A percentile compares a stretch with the other conserved stretches of the same genome.
Evolutionary conservation across 2,888 invertebrate genomes (phyloP).

Genomic region (Frankliniella fusca): DNA sequence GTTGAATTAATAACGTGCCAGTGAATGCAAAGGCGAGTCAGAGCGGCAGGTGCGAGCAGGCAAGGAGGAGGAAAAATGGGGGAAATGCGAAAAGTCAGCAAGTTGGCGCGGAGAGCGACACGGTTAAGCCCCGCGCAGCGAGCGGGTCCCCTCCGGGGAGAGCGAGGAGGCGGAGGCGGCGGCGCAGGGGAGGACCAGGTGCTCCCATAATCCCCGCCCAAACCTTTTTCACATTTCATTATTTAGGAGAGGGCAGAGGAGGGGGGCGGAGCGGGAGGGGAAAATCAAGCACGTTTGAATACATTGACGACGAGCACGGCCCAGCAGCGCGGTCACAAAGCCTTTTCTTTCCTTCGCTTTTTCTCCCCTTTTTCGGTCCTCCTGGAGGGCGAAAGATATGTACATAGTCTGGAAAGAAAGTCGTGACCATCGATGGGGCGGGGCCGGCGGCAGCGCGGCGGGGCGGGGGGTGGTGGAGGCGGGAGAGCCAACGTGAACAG

Average conservation of each 20-base stretch:
- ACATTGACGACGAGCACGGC: background rate
- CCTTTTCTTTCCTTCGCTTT: too few relatives aligned
- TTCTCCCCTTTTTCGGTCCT: too few relatives aligned
- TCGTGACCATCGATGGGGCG: too few relatives aligned
- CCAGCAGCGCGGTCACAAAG: too few relatives aligned
- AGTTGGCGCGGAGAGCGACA: background rate
- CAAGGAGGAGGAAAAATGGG: background rate
- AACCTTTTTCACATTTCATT: background rate
- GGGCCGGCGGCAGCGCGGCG: background rate
- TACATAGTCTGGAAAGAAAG: too few relatives aligned
- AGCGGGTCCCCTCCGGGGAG: background rate
- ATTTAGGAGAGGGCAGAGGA: too few relatives aligned
- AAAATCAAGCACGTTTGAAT: background rate
- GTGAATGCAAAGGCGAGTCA: background rate
- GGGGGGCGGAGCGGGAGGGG: background rate
- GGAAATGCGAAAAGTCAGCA: background rate
- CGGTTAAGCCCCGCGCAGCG: background rate
- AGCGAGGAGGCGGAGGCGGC: background rate
- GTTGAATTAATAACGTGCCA: conserved; percentile 15
- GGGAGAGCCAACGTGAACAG: background rate
- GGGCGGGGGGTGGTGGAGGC: background rate
- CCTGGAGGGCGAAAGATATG: too few relatives aligned
- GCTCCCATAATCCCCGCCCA: background rate
- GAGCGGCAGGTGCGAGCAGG: background rate
- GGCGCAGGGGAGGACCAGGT: background rate